Percentiles rank a stretch among this genome's conserved stretches.
Conservation (phyloP, 1,140 invertebrate species). For the Bradysia coprophila region DNA sequence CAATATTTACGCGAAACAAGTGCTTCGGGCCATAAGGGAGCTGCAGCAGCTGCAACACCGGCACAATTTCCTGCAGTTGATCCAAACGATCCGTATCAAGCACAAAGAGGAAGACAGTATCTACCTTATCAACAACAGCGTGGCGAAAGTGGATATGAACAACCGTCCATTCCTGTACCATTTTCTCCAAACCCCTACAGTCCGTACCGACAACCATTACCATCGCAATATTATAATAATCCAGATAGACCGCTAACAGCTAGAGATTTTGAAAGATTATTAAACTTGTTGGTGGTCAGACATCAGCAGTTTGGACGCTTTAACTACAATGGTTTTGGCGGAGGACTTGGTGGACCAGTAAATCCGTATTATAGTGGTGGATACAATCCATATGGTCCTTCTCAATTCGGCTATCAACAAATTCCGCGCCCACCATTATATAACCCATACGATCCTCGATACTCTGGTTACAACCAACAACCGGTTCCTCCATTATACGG, state of each 20-base stretch:
- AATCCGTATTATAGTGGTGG: conserved; percentile 1
- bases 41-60: conserved; percentile 16
- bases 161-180: conserved; percentile 17
- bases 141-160: background rate
- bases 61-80: conserved; percentile 8
- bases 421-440: conserved; percentile 3
- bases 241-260: conserved; percentile 18
- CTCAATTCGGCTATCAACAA: conserved; percentile 2
- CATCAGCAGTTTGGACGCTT: conserved; percentile 31
- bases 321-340: conserved; percentile 14
- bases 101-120: background rate
- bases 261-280: conserved; percentile 32
- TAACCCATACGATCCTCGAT: conserved; percentile 8
- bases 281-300: conserved; percentile 32
- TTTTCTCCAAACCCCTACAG: conserved; percentile 12
- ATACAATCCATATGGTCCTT: background rate
- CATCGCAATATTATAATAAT: conserved; percentile 17
- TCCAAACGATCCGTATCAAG: background rate
- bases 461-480: conserved; percentile 6
- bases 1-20: conserved; percentile 23
- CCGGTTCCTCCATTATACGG: conserved; percentile 6
- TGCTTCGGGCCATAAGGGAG: conserved; percentile 5
- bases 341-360: background rate
- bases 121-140: background rate
- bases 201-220: conserved; percentile 11